A percentile compares a stretch with the other conserved stretches of the same genome.
Conservation (phyloP, 23 tunicate genomes). For the Styela clava region DNA sequence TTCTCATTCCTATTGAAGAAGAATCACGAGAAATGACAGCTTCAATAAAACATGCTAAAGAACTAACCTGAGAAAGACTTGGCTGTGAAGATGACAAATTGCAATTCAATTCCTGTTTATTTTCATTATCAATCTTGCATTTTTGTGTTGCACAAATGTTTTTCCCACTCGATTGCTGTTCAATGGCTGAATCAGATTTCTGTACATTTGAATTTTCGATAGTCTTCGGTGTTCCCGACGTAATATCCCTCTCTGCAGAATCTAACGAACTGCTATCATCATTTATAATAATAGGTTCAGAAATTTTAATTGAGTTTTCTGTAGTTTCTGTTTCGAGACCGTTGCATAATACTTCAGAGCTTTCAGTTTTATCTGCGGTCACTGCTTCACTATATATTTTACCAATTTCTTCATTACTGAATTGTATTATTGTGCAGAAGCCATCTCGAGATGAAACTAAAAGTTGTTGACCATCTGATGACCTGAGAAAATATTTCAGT, state of each 20-base stretch:
- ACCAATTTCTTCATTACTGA: slow-evolving; percentile 64
- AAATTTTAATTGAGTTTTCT: background rate
- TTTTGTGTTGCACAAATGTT: background rate
- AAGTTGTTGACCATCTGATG: slow-evolving; percentile 62
- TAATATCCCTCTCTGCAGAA: background rate
- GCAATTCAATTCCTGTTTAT: background rate
- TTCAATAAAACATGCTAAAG: too few species aligned
- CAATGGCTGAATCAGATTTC: too few species aligned
- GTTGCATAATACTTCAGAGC: background rate
- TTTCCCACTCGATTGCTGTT: too few species aligned
- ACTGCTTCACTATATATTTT: slow-evolving; percentile 4
- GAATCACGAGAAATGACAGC: too few species aligned
- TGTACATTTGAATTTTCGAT: too few species aligned
- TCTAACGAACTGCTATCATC: background rate
- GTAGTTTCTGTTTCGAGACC: background rate
- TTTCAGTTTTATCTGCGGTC: background rate
- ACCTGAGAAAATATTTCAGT: slow-evolving; percentile 52
- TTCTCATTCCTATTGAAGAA: too few species aligned
- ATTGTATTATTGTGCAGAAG: slow-evolving; percentile 72
- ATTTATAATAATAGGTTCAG: background rate
- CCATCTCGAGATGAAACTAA: slow-evolving; percentile 85
- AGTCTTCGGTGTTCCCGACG: background rate
- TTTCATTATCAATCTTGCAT: background rate
- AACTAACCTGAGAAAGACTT: background rate
- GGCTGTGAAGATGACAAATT: background rate